Evolutionary conservation across 2,113 vertebrate species (phyloP).

Genomic region (Atractosteus spatula): DNA sequence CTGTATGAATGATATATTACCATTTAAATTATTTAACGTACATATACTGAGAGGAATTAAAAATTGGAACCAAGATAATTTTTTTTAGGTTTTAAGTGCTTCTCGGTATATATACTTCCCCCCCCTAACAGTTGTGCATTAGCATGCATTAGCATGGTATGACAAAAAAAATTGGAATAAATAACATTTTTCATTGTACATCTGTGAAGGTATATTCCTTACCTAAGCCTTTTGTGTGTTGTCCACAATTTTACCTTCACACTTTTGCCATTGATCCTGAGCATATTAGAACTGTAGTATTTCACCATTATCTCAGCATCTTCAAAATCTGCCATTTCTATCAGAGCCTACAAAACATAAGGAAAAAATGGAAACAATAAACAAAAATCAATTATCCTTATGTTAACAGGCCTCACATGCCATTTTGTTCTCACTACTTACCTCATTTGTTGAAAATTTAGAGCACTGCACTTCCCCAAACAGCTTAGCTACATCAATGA

Average conservation of each 20-base stretch:
- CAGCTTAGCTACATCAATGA: conserved; percentile 48
- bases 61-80: too few species aligned
- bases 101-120: neutral
- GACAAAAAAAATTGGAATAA: neutral
- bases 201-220: conserved; percentile 25
- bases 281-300: conserved; percentile 44
- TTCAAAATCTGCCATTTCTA: conserved; percentile 52
- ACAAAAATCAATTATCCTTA: neutral
- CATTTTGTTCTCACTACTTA: conserved; percentile 25
- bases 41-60: too few species aligned
- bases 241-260: conserved; percentile 54
- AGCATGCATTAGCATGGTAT: neutral
- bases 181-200: neutral
- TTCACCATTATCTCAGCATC: conserved; percentile 61
- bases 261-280: conserved; percentile 47
- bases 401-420: neutral
- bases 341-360: conserved; percentile 41
- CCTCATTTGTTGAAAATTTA: conserved; percentile 51
- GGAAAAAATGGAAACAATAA: neutral
- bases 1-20: too few species aligned
- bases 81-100: conserved; percentile 9
- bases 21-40: too few species aligned
- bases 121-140: neutral
- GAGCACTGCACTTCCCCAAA: conserved; percentile 56
- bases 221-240: conserved; percentile 56